Base-by-base conservation (phyloP, 1,140 invertebrate species). In the Calephelis virginiensis region DNA sequence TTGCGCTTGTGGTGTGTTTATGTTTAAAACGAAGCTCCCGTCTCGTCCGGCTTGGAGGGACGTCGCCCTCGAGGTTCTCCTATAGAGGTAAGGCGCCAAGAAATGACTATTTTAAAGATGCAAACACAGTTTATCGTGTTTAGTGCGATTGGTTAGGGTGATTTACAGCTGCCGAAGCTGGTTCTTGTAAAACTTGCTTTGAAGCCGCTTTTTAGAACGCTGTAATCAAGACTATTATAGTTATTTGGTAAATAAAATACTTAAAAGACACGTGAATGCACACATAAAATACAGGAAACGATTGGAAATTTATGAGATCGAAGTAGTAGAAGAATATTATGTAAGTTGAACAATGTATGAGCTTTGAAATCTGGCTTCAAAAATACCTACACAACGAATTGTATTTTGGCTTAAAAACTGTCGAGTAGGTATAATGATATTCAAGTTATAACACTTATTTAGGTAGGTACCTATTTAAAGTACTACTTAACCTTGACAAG, bases 1-100 rank as follows among this genome's bases (percentile, higher is more conserved):
- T 82, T 76, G 80, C 69, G 77, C 76, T 85, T 83, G 84, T 89
- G 88, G 76, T 83, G 86, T 90, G 88, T 90, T 90, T 90, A 88
- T 88, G 85, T 90, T 87, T 77, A 74, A 76, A 86, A 71, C 85
- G 86, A 81, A 77, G 77, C 79, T 79, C 76, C 74, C 77, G 82
- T 75, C 82, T 70, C 78, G 80, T 85, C 77, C 85, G 83, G 77
- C 78, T 78, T 82, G 77, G 76, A 83, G 83, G 88, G 85, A 90
- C 88, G 84, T 90, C 88, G 85, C 86, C 86, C 88, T 79, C 88
- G 72, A 87, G 70, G 80, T 85, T 73, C 83, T 75, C 67, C 81
- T 78, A 78, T 85, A 85, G 82, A 86, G 80, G 85, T 90, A 74
- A 87, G 81, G 71, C 74, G 68, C 67, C 76, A 77, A 77, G 65